Evolutionary conservation across 2,113 vertebrate genomes (phyloP), one percentile per base, ranked within the genome.

Genomic region (Nansenia antarctica): DNA sequence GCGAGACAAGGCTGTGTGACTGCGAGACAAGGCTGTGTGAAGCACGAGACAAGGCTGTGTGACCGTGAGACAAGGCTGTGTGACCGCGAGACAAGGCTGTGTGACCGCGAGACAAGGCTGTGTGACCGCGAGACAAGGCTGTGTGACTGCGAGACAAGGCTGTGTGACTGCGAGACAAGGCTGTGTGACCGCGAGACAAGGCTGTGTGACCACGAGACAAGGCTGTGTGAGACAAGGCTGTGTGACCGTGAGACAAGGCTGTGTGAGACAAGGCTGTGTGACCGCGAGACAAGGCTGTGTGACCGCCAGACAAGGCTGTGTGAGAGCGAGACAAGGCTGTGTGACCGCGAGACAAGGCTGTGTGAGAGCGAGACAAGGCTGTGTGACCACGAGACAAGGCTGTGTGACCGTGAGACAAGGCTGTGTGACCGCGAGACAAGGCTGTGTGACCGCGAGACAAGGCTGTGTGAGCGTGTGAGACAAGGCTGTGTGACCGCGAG

Each of bases 381-480:
- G 62, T 30, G 62, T 27, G 14, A 64, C 24, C 22, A 9, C 27
- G 24, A 62, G 57, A 59, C 57, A 9, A 61, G 37, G 29, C 52
- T 3, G 66, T 34, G 15, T n/a, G n/a, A n/a, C n/a, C n/a, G n/a
- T n/a, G n/a, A n/a, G n/a, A n/a, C n/a, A n/a, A n/a, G n/a, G n/a
- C n/a, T n/a, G 62, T 30, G 62, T 27, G 14, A 64, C 24, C 22
- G 18, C 27, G 24, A 62, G 57, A 59, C 57, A 9, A 61, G 37
- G 29, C 52, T 3, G 66, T 34, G 15, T 27, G 14, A 64, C 24
- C 22, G 18, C 27, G 24, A 62, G 57, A 59, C 57, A 9, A 61
- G 37, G 29, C 52, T 3, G 66, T 34, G 15, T n/a, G n/a, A n/a
- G n/a, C n/a, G n/a, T n/a, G n/a, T n/a, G n/a, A n/a, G n/a, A n/a